Evolutionary conservation across 2,113 vertebrate species (phyloP), one percentile per base, ranked within the genome.

Genomic region (Lethenteron reissneri): DNA sequence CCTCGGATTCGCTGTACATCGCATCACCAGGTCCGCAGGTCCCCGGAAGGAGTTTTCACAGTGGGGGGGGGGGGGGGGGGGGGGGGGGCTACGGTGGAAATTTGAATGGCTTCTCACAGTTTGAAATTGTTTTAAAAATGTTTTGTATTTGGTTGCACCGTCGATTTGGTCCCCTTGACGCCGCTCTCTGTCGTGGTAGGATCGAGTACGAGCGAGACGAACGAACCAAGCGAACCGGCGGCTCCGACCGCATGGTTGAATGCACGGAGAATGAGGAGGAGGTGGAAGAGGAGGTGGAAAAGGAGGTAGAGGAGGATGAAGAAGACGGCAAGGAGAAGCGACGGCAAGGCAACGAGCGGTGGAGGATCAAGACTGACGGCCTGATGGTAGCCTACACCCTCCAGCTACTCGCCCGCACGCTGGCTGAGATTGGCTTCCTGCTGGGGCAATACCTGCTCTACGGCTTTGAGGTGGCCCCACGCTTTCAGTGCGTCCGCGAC

Each of bases 381-480:
- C 17, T 19, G 17, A 90, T 91, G 86, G 85, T 83, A 1, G 81
- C 87, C 4, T 91, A 91, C 0, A 82, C 85, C 41, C 78, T 85
- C 69, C 86, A 89, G 76, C 78, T 91, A 76, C 72, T 90, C 71
- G 83, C 83, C 75, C 85, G 88, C 70, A 78, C 81, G 0, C 73
- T 78, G 71, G 91, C 96, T 41, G 94, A 97, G 77, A 83, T 97
- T 1, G 87, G 84, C 72, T 97, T 97, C 74, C 81, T 97, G 60
- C 81, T 84, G 57, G 94, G 92, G 74, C 94, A 97, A 79, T 97
- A 97, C 73, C 79, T 97, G 59, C 84, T 97, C 56, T 97, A 97
- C 0, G 94, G 94, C 12, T 96, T 97, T 56, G 83, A 80, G 69
- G 94, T 97, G 12, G 82, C 77, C 56, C 86, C 91, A 1, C 89